phyloP scores from a whole-genome alignment of 2,888 invertebrate species.

The Caenorhabditis virilis region DNA sequence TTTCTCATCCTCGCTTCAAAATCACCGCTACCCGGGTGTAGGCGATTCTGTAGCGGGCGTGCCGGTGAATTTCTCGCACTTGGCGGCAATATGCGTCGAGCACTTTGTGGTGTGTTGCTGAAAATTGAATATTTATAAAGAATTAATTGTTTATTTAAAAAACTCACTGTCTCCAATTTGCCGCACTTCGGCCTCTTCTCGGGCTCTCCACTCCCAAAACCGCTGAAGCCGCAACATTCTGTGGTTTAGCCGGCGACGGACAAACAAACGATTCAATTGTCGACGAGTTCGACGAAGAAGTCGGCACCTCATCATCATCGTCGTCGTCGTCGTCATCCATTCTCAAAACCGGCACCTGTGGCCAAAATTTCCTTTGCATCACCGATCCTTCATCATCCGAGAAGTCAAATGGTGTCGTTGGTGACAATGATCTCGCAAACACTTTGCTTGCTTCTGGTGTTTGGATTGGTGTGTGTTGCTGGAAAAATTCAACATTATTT shows the following conservation, averaged over 20 bases:
- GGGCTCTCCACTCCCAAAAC: background rate
- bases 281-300: constrained; percentile 27
- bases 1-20: background rate
- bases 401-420: constrained; percentile 25
- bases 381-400: constrained; percentile 29
- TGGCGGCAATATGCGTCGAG: background rate
- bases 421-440: constrained; percentile 9
- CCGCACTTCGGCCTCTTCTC: background rate
- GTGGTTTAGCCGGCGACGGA: background rate
- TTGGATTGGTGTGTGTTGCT: constrained; percentile 31
- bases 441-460: constrained; percentile 18
- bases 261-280: constrained; percentile 13
- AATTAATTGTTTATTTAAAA: background rate
- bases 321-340: constrained; percentile 6
- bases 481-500: too few species aligned
- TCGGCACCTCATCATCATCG: constrained; percentile 18
- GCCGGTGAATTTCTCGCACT: too few species aligned
- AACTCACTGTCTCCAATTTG: background rate
- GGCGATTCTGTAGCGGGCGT: background rate
- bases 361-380: background rate
- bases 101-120: background rate
- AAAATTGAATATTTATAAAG: too few species aligned
- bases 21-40: background rate
- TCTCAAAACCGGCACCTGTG: background rate
- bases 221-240: background rate